Base-by-base conservation (phyloP, 2,888 invertebrate genomes). In the Napeogenes inachia region DNA sequence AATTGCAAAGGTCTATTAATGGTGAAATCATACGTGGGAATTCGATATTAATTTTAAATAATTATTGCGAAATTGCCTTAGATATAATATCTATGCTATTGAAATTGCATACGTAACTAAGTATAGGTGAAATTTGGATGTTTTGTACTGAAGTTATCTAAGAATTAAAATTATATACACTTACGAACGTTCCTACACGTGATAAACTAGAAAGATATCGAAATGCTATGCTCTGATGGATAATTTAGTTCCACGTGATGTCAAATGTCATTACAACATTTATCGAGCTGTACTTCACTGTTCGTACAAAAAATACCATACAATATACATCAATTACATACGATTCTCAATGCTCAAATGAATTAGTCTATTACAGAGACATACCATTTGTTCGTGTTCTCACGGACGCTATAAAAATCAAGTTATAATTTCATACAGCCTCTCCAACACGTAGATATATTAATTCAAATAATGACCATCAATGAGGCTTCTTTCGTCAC, bases 371-470 rank as follows among this genome's bases (percentile, higher is more conserved):
- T 81, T 80, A 77, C 75, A 86, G 75, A 87, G 83, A 88, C 82
- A 85, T 85, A 87, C 86, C 79, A 87, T 87, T 85, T 82, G 77
- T 73, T 71, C 71, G 80, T 21, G 21, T 88, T 89, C 89, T 89
- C 89, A 89, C 89, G 88, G 79, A 77, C 78, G 75, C 77, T 79
- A 83, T 80, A 89, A 89, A 88, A 88, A 84, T 83, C 80, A 77
- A 78, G 78, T 82, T 76, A 81, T 87, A 81, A 88, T 89, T 88
- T 87, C 69, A 66, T 70, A 75, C 78, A 82, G 87, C 87, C 88
- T 87, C 80, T 82, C 89, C 85, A 75, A 84, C 89, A 89, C 89
- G 89, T 89, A 88, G 86, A 80, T 86, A 87, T 89, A 90, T 90
- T 90, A 89, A 90, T 90, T 87, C 89, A 77, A 84, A 77, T 89